phyloP scores from a whole-genome alignment of 2,113 vertebrate genomes.

The Jacana jacana region DNA sequence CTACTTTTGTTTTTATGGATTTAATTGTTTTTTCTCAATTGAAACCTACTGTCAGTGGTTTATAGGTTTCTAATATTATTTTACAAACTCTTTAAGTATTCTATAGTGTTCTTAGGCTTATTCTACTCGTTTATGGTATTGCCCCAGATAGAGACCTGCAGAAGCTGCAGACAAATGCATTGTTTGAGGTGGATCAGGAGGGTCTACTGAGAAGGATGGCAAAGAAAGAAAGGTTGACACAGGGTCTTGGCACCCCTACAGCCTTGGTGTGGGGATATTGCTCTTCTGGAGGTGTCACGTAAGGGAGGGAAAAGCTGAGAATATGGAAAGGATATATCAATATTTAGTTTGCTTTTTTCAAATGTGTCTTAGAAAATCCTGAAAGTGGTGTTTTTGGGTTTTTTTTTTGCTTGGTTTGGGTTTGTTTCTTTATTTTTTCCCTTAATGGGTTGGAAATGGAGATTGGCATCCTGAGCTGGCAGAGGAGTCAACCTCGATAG shows the following conservation, averaged over 20 bases:
- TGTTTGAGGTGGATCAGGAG: accelerated
- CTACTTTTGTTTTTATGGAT: neutral
- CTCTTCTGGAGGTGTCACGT: neutral
- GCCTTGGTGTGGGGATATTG: neutral
- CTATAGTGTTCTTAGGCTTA: neutral
- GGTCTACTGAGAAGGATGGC: neutral
- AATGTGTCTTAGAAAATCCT: neutral
- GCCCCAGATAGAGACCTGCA: too few relatives aligned
- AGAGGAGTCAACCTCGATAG: neutral
- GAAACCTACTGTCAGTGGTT: neutral
- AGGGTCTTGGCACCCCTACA: neutral
- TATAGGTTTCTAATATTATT: neutral
- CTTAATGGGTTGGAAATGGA: neutral
- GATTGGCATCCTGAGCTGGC: neutral
- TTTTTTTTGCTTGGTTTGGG: neutral
- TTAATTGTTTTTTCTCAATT: neutral
- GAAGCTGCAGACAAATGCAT: neutral
- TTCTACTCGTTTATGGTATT: neutral
- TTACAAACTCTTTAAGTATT: neutral
- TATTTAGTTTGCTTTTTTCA: neutral
- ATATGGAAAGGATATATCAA: neutral
- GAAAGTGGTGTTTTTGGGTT: neutral
- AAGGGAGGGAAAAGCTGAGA: neutral
- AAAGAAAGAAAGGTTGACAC: neutral
- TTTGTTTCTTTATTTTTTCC: neutral